Conservation (phyloP, 1,140 invertebrate genomes). For the Magallana gigas region DNA sequence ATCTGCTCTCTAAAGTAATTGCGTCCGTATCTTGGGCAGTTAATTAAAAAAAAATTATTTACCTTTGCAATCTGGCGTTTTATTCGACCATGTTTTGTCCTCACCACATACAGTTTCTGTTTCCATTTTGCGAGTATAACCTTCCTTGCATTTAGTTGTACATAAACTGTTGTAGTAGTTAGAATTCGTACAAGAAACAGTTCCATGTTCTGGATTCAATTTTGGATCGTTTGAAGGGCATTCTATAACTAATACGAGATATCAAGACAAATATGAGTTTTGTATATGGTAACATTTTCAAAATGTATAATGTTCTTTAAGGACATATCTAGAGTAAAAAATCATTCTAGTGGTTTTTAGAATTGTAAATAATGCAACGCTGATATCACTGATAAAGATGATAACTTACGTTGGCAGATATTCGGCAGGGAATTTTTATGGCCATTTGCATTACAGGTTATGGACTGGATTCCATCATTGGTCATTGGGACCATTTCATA, state of each 20-base stretch:
- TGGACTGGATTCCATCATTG: not conserved
- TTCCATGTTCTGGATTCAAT: constrained; percentile 1
- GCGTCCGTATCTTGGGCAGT: no score
- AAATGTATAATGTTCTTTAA: no score
- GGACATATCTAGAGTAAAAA: no score
- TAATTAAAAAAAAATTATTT: not conserved
- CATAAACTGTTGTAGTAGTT: constrained; percentile 34
- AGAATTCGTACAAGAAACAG: not conserved
- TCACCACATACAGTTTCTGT: not conserved
- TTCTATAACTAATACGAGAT: not conserved
- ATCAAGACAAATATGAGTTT: not conserved
- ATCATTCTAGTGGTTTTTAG: no score
- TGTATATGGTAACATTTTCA: no score
- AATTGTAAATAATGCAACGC: not conserved
- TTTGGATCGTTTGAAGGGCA: constrained; percentile 5
- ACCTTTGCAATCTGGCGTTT: not conserved
- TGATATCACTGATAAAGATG: not conserved
- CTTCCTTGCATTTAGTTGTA: constrained; percentile 22
- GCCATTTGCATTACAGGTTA: not conserved
- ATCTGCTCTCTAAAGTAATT: not conserved
- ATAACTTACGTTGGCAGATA: not conserved
- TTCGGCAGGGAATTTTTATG: not conserved
- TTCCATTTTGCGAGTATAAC: not conserved
- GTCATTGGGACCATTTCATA: constrained; percentile 14
- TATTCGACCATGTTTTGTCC: constrained; percentile 32